Base-by-base conservation (phyloP, 2,113 vertebrate genomes). In the Podiceps cristatus region DNA sequence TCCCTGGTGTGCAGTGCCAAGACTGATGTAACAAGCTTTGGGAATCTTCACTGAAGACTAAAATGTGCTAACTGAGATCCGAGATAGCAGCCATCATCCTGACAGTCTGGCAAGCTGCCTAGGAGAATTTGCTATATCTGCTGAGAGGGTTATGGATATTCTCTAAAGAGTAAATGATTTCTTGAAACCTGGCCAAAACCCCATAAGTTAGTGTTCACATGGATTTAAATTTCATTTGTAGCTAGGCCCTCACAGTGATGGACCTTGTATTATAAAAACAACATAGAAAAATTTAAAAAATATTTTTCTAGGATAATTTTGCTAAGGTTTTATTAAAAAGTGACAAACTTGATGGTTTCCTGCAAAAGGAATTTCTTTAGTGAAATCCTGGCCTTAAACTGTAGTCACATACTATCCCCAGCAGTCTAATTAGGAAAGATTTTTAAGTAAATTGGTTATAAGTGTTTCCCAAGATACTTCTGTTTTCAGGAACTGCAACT, bases 21-120 rank as follows among this genome's bases (percentile, higher is more conserved):
- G 79, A 72, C 42, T 81, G 88, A 92, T 74, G 86, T 86, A 92
- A 95, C 52, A 88, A 92, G 72, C 68, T 76, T 69, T 91, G 86
- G 66, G 79, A 95, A 86, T 92, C 72, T 92, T 96, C 72, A 63
- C 33, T 63, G 47, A 88, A 84, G 64, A 86, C 68, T 49, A 75
- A 88, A 95, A 78, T 35, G 52, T 71, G 56, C 80, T 94, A 80
- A 94, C 24, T 63, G 90, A 92, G 73, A 84, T 75, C 35, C 25
- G 53, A 92, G 88, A 92, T 33, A 95, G 76, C 35, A 89, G 73
- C 33, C 72, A 18, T 68, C 60, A 81, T 49, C 18, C 53, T 64
- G 68, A 93, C 52, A 86, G 47, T 28, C 40, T 97, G 94, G 92
- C 83, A 92, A 84, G 29, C n/a, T 84, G 55, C 55, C 75, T 56